A percentile compares a stretch with the other conserved stretches of the same genome.
phyloP scores from a whole-genome alignment of 1,140 invertebrate species.

The Xylocopa sonorina region DNA sequence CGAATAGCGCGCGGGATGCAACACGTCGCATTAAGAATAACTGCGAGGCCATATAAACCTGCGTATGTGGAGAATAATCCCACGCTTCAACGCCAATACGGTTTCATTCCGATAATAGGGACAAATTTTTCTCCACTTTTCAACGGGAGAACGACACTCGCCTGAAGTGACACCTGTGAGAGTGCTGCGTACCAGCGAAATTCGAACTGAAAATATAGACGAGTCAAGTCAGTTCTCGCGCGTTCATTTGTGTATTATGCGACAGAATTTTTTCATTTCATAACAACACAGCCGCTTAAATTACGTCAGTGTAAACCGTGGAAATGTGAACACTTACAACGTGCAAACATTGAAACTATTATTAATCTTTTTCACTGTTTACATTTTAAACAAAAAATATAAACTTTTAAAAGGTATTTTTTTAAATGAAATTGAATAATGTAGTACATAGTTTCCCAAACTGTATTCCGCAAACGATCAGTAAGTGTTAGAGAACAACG shows the following conservation, averaged over 20 bases:
- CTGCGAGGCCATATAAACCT: constrained; percentile 33
- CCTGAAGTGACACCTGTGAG: not conserved
- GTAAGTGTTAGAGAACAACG: no score
- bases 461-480: no score
- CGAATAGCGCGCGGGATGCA: constrained; percentile 29
- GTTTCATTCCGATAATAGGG: constrained; percentile 21
- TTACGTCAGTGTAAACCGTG: no score
- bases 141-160: not conserved
- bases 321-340: no score
- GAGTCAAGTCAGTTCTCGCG: not conserved
- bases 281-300: no score
- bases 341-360: no score
- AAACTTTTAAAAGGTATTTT: no score
- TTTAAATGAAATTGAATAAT: no score
- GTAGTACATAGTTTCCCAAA: no score
- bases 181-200: not conserved
- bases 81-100: constrained; percentile 16
- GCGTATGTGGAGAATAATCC: constrained; percentile 31
- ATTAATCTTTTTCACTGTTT: no score
- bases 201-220: constrained; percentile 1
- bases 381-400: no score
- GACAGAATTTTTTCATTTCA: not conserved
- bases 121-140: constrained; percentile 7
- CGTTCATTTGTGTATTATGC: not conserved
- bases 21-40: constrained; percentile 41